Percentiles rank a stretch among this genome's conserved stretches.
Evolutionary conservation across 2,888 invertebrate species (phyloP).

Genomic region (Urechis unicinctus): DNA sequence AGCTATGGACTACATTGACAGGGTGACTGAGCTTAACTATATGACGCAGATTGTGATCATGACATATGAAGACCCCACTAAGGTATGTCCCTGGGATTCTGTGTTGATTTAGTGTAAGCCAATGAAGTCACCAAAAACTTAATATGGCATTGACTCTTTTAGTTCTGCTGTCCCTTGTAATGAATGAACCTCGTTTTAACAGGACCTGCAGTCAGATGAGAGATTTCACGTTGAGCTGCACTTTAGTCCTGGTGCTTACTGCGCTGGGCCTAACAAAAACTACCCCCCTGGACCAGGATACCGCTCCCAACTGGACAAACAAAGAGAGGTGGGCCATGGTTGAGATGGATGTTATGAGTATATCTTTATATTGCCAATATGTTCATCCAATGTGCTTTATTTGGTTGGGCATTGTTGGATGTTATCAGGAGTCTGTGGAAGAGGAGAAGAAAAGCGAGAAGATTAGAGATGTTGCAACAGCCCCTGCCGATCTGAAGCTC

Average conservation of each 20-base stretch:
- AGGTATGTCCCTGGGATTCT: conserved; percentile 58
- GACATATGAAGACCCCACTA: conserved; percentile 95
- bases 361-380: too few species aligned
- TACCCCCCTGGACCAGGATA: conserved; percentile 49
- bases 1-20: conserved; percentile 89
- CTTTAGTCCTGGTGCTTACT: conserved; percentile 89
- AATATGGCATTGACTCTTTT: not conserved
- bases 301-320: conserved; percentile 19
- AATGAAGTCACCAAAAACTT: not conserved
- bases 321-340: conserved; percentile 7
- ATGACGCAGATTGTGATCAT: conserved; percentile 99
- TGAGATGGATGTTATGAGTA: too few species aligned
- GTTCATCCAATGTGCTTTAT: too few species aligned
- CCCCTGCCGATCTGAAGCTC: not conserved
- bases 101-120: too few species aligned
- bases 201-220: conserved; percentile 63
- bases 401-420: too few species aligned
- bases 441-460: not conserved
- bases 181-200: conserved; percentile 2
- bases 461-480: not conserved
- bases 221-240: conserved; percentile 96
- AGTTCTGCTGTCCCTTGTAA: not conserved
- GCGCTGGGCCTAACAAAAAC: conserved; percentile 73
- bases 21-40: conserved; percentile 93
- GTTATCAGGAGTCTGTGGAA: too few species aligned